These are phyloP conservation scores for Rosalia funebris DNA, from an alignment of 2,888 invertebrate genomes.

Conservation along the genomic window DNA sequence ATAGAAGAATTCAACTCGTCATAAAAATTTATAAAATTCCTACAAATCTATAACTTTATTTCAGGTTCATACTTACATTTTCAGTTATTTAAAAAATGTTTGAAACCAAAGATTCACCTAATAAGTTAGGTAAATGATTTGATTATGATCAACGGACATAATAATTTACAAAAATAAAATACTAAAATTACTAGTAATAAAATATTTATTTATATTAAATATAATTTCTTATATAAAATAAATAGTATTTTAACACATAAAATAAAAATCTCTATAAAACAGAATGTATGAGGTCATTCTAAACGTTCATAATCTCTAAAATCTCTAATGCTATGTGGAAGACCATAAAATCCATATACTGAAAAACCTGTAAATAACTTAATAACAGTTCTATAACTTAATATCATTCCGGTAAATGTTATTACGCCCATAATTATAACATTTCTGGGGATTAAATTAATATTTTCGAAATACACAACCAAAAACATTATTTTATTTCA, in stretches of 20 bases:
- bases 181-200: not conserved
- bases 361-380: conserved; percentile 69
- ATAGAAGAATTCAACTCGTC: no score
- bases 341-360: conserved; percentile 78
- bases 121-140: no score
- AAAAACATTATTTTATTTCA: no score
- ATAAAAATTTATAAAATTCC: no score
- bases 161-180: not conserved
- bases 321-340: conserved; percentile 64
- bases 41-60: no score
- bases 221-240: conserved; percentile 22
- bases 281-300: conserved; percentile 48
- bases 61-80: no score
- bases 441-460: no score
- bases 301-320: conserved; percentile 60
- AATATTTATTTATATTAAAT: conserved; percentile 18
- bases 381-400: conserved; percentile 38
- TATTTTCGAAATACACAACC: no score
- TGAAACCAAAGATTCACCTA: no score
- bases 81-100: no score
- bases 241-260: conserved; percentile 17
- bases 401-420: conserved; percentile 25
- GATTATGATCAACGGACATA: no score
- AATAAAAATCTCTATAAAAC: conserved; percentile 24
- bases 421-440: no score